Evolutionary conservation across 2,888 invertebrate genomes (phyloP), one percentile per base, ranked within the genome.

Genomic region (Sinopyrophorus schimmeli): DNA sequence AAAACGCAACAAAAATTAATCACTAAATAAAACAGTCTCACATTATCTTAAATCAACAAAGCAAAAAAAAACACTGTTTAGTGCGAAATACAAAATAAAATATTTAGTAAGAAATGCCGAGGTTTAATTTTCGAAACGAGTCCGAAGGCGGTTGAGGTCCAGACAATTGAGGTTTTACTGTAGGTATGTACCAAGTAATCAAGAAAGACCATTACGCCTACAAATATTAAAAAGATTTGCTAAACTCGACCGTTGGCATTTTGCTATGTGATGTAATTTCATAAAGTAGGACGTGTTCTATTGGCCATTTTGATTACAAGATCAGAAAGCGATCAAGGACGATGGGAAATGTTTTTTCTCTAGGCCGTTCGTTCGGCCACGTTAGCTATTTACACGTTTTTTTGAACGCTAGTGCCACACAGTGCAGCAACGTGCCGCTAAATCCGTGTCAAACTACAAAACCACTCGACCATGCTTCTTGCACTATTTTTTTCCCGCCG

Each of bases 261-360:
- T 42, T 21, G 30, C 28, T 12, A 39, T 18, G 32, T 55, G 48
- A 40, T 53, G 46, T 48, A 59, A 59, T 47, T n/a, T n/a, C 23
- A 24, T 21, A 50, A 59, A 58, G 58, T 60, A 60, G 59, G 59
- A 55, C 59, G 55, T 40, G 35, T 20, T 39, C 30, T 53, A 55
- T 14, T 24, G 23, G 5, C 9, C 7, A 48, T 20, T 44, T 31
- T 39, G 26, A 47, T 50, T 53, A 48, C 43, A 47, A 50, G 50
- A 53, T 53, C 50, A 42, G 55, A 58, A 58, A 58, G 55, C 52
- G 57, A 58, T 58, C 57, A 58, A 58, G 57, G 57, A 47, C 55
- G 48, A 21, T 52, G 28, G 47, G 40, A 47, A 47, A 47, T 34
- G 40, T 31, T 44, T 34, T n/a, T 42, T 42, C 46, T 47, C 47